phyloP scores from a whole-genome alignment of 2,113 vertebrate genomes.

The Oreamnos americanus region DNA sequence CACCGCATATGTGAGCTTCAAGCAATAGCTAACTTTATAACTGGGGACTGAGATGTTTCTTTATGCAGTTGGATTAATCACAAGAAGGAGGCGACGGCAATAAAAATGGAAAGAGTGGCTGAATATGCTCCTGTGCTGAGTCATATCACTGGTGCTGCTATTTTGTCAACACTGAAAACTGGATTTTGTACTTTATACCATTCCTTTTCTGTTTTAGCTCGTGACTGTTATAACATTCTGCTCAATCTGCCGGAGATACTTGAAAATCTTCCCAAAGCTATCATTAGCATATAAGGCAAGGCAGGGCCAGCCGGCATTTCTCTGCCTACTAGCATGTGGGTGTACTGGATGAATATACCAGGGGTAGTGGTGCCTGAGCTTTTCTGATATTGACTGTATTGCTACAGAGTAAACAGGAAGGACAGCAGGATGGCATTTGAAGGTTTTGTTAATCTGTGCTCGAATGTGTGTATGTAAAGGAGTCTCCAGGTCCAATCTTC shows the following conservation, averaged over 20 bases:
- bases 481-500: not conserved
- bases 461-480: not conserved
- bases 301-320: not conserved
- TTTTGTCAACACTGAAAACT: not conserved
- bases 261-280: conserved; percentile 36
- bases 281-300: not conserved
- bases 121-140: not conserved
- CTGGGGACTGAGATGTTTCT: not conserved
- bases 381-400: not conserved
- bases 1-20: not conserved
- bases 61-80: not conserved
- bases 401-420: not conserved
- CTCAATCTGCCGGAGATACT: conserved; percentile 1
- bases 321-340: not conserved
- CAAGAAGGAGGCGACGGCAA: not conserved
- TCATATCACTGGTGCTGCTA: not conserved
- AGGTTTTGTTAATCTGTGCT: not conserved
- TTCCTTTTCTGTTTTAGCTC: conserved; percentile 23
- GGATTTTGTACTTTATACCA: not conserved
- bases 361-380: not conserved
- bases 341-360: not conserved
- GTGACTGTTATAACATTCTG: not conserved
- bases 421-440: not conserved
- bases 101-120: not conserved
- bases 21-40: not conserved